Evolutionary conservation across 2,113 vertebrate species (phyloP).

Genomic region (Plectropomus leopardus): DNA sequence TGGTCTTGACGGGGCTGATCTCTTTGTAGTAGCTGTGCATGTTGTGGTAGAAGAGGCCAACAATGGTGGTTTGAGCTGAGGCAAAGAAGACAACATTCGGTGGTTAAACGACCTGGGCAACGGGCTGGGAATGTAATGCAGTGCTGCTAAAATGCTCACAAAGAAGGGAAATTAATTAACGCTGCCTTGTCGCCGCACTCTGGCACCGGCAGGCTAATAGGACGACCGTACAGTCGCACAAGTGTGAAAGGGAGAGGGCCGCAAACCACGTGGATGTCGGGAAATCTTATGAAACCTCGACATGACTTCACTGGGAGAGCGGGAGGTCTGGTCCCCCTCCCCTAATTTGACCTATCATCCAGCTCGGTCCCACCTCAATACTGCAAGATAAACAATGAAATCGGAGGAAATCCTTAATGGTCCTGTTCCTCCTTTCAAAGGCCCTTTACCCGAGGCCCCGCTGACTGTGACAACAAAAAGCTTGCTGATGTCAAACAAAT

Average conservation of each 20-base stretch:
- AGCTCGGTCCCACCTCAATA: slow-evolving; percentile 56
- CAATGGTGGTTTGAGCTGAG: slow-evolving; percentile 92
- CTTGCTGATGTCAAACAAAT: slow-evolving; percentile 56
- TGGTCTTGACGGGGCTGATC: slow-evolving; percentile 89
- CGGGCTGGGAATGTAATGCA: slow-evolving; percentile 72
- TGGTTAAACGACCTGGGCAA: slow-evolving; percentile 16
- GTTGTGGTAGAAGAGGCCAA: slow-evolving; percentile 93
- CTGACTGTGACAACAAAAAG: slow-evolving; percentile 52
- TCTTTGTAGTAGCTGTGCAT: slow-evolving; percentile 89
- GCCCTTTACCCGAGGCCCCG: background rate
- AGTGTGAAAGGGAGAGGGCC: slow-evolving; percentile 62
- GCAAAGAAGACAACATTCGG: slow-evolving; percentile 16
- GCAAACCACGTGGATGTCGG: slow-evolving; percentile 41
- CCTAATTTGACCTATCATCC: slow-evolving; percentile 62
- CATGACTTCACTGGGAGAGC: slow-evolving; percentile 66
- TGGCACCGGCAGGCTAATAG: slow-evolving; percentile 73
- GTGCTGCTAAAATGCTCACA: slow-evolving; percentile 65
- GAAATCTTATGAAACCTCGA: slow-evolving; percentile 70
- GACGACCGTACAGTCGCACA: slow-evolving; percentile 66
- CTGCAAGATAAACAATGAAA: slow-evolving; percentile 74
- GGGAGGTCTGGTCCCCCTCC: slow-evolving; percentile 52
- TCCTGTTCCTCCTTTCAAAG: slow-evolving; percentile 68
- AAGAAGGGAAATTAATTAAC: slow-evolving; percentile 83
- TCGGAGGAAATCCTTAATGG: slow-evolving; percentile 70
- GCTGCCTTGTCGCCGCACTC: slow-evolving; percentile 49